These are phyloP conservation scores for Pangasius sanitwongsei DNA, from an alignment of 2,797 vertebrate species.

Conservation along the genomic window DNA sequence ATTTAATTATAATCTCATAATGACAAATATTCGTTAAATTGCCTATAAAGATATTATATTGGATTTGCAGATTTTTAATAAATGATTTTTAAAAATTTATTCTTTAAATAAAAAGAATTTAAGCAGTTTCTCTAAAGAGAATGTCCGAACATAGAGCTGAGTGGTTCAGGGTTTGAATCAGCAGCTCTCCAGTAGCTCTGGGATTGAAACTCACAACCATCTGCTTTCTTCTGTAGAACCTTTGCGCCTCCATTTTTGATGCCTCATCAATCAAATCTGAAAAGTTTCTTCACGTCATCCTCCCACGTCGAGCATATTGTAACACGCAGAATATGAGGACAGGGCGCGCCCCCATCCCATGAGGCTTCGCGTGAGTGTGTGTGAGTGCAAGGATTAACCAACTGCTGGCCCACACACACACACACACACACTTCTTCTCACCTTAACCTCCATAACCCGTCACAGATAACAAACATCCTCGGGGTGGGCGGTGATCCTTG, in stretches of 20 bases:
- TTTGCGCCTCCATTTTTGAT: background rate
- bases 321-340: slow-evolving; percentile 19
- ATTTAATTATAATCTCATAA: background rate
- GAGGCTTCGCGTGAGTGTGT: slow-evolving; percentile 36
- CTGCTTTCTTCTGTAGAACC: background rate
- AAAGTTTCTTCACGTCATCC: slow-evolving; percentile 37
- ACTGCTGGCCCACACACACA: slow-evolving; percentile 57
- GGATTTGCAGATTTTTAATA: background rate
- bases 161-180: background rate
- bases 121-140: background rate
- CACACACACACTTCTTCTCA: slow-evolving; percentile 38
- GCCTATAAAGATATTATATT: background rate
- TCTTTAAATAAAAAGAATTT: background rate
- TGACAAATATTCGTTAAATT: background rate
- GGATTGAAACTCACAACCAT: background rate
- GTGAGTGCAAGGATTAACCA: slow-evolving; percentile 54
- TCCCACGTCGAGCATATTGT: slow-evolving; percentile 6
- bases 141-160: background rate
- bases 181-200: background rate
- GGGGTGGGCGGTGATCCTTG: slow-evolving; percentile 48
- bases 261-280: background rate
- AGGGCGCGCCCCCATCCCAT: slow-evolving; percentile 24
- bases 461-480: slow-evolving; percentile 59
- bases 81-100: background rate
- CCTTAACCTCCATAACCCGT: slow-evolving; percentile 51